Evolutionary conservation across 1,140 invertebrate species (phyloP).

Genomic region (Himalopsyche phryganea): DNA sequence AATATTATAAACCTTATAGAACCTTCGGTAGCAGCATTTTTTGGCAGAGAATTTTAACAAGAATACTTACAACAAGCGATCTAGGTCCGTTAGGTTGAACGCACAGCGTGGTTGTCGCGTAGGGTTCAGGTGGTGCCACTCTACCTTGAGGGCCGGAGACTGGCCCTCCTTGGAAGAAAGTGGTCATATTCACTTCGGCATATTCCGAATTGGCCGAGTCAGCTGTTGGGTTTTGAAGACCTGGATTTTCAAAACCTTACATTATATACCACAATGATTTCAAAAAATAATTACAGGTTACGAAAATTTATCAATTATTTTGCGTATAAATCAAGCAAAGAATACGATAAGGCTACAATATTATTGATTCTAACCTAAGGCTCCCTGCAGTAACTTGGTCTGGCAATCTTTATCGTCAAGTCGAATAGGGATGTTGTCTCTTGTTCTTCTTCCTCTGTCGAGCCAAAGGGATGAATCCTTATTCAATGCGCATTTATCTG

Average conservation of each 20-base stretch:
- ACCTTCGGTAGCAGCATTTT: too few species aligned
- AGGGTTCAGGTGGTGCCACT: constrained; percentile 60
- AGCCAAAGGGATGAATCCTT: constrained; percentile 61
- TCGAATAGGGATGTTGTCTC: constrained; percentile 39
- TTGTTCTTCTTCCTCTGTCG: constrained; percentile 58
- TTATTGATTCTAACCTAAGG: constrained; percentile 31
- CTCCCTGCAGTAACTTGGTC: constrained; percentile 54
- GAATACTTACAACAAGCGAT: constrained; percentile 14
- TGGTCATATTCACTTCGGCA: constrained; percentile 66
- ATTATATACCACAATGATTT: too few species aligned
- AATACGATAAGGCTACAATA: too few species aligned
- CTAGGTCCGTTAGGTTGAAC: constrained; percentile 15
- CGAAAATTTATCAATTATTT: too few species aligned
- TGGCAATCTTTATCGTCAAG: constrained; percentile 53
- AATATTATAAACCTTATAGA: too few species aligned
- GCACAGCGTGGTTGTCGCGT: constrained; percentile 67
- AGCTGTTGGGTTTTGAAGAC: constrained; percentile 45
- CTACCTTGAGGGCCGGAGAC: constrained; percentile 43
- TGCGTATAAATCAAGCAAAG: too few species aligned
- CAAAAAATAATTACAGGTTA: too few species aligned
- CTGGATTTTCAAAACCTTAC: constrained; percentile 25
- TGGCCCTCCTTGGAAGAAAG: constrained; percentile 59
- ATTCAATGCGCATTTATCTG: constrained; percentile 42
- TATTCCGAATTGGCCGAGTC: constrained; percentile 58
- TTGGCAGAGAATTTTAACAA: too few species aligned